A percentile compares a stretch with the other conserved stretches of the same genome.
Evolutionary conservation across 2,888 invertebrate genomes (phyloP).

Genomic region (Ennomos quercinarius): DNA sequence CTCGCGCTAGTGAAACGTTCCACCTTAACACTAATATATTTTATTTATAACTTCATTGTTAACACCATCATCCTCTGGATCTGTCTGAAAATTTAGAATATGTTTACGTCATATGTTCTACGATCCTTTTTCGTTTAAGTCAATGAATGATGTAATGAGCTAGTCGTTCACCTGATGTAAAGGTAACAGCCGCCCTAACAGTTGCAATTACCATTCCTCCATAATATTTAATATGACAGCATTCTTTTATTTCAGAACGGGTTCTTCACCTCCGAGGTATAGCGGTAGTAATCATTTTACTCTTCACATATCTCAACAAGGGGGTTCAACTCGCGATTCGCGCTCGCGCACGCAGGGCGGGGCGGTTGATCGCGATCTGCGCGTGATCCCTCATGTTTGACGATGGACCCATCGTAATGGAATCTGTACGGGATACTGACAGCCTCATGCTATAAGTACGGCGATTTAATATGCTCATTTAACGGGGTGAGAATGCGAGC

Average conservation of each 20-base stretch:
- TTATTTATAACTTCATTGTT: no score
- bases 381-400: conserved; percentile 38
- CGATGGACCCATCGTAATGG: conserved; percentile 38
- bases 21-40: no score
- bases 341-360: conserved; percentile 33
- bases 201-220: conserved; percentile 11
- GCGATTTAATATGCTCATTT: no score
- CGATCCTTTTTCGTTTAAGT: no score
- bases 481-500: no score
- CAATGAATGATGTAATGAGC: no score
- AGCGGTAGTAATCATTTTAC: conserved; percentile 31
- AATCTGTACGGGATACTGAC: conserved; percentile 39
- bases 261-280: conserved; percentile 12
- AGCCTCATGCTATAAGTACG: conserved; percentile 17
- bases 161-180: no score
- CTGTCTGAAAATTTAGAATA: no score
- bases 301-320: conserved; percentile 38
- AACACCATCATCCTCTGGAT: no score
- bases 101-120: no score
- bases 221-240: neutral
- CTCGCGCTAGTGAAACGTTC: no score
- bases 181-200: no score
- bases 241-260: conserved; percentile 5
- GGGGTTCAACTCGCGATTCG: conserved; percentile 35
- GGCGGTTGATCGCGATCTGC: conserved; percentile 31